phyloP scores from a whole-genome alignment of 2,113 vertebrate genomes.

The Tricholaema leucomelas region DNA sequence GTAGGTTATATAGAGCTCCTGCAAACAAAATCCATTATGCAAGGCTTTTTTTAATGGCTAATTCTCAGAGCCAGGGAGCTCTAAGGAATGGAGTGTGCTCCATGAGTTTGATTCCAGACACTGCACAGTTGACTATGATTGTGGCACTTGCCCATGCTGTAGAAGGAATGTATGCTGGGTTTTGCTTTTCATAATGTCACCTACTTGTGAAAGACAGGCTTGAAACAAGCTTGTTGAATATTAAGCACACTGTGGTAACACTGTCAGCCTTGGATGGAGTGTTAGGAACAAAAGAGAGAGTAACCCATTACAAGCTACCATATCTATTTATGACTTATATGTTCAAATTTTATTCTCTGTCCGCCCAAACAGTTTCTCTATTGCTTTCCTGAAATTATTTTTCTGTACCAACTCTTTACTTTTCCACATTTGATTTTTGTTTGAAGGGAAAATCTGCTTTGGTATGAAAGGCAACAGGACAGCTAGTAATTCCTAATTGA shows the following conservation, averaged over 20 bases:
- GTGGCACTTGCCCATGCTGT: not conserved
- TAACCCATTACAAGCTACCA: not conserved
- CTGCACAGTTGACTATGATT: not conserved
- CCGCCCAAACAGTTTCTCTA: not conserved
- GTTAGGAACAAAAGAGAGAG: not conserved
- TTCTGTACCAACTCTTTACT: not conserved
- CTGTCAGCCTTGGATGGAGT: not conserved
- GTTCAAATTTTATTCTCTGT: not conserved
- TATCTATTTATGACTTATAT: not conserved
- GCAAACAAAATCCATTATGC: not conserved
- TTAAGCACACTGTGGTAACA: accelerated
- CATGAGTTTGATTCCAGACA: not conserved
- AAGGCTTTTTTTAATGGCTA: not conserved
- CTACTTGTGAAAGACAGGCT: not conserved
- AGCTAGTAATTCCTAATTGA: not conserved
- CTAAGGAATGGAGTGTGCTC: not conserved
- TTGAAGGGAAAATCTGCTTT: not conserved
- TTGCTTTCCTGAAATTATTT: not conserved
- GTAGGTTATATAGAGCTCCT: not conserved
- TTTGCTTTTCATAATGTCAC: not conserved
- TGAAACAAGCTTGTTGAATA: not conserved
- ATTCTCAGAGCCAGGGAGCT: not conserved
- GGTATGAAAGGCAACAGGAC: not conserved
- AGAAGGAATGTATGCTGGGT: not conserved
- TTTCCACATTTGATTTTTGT: not conserved